Conservation (phyloP, 2,888 invertebrate species). For the Abscondita cerata region DNA sequence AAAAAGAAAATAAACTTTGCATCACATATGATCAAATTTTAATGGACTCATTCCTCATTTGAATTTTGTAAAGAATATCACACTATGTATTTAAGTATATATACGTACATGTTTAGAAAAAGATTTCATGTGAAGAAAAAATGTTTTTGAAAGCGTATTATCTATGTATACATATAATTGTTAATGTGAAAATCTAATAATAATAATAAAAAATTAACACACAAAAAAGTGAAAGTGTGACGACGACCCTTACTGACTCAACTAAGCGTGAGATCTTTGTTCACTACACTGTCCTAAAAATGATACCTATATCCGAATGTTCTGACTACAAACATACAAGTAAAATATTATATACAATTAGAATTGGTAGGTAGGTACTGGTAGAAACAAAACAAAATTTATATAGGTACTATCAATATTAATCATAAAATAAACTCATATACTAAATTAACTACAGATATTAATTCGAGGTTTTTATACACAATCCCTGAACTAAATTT, state of each 20-base stretch:
- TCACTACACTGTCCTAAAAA: conserved; percentile 39
- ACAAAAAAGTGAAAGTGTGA: conserved; percentile 44
- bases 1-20: no score
- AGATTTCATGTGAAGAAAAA: no score
- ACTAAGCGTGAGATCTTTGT: conserved; percentile 34
- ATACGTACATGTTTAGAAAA: no score
- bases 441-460: conserved; percentile 35
- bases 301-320: not conserved
- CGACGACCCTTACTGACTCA: conserved; percentile 30
- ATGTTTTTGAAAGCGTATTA: no score
- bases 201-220: conserved; percentile 8
- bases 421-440: conserved; percentile 38
- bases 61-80: no score
- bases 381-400: no score
- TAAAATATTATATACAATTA: not conserved
- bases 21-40: no score
- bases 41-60: no score
- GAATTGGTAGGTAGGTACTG: no score
- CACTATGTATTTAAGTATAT: no score
- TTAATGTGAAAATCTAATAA: conserved; percentile 21
- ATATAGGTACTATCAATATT: conserved; percentile 35
- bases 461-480: conserved; percentile 30
- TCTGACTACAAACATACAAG: not conserved
- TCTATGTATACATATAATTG: no score
- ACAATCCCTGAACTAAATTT: conserved; percentile 42